Evolutionary conservation across 2,888 invertebrate genomes (phyloP).

Genomic region (Eupithecia subfuscata): DNA sequence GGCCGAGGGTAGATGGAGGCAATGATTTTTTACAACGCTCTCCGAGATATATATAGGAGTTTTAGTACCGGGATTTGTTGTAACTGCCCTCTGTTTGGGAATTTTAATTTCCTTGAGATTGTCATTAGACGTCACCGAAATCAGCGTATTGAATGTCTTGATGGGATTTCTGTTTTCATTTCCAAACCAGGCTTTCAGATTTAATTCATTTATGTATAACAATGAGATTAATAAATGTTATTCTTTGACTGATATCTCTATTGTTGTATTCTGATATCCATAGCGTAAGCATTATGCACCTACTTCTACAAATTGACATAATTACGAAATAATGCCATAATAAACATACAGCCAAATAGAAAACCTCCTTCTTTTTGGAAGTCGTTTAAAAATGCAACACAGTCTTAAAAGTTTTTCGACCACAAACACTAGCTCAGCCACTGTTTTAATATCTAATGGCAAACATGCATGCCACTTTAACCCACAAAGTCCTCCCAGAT

Average conservation of each 20-base stretch:
- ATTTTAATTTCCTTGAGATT: constrained; percentile 80
- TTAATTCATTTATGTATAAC: background rate
- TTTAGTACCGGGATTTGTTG: constrained; percentile 82
- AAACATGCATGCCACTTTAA: constrained; percentile 4
- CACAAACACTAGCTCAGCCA: background rate
- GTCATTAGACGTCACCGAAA: constrained; percentile 38
- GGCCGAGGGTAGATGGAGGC: constrained; percentile 80
- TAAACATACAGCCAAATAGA: no score
- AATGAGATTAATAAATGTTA: constrained; percentile 11
- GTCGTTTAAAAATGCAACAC: no score
- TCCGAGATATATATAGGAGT: constrained; percentile 80
- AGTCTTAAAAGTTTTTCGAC: background rate
- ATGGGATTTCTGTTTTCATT: constrained; percentile 11
- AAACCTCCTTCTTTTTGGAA: no score
- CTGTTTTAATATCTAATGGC: background rate
- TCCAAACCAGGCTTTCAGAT: background rate
- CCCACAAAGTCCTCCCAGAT: constrained; percentile 34
- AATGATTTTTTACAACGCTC: constrained; percentile 84
- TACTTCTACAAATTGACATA: background rate
- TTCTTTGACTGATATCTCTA: background rate
- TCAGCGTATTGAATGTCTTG: constrained; percentile 37
- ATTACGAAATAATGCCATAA: background rate
- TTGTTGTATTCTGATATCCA: background rate
- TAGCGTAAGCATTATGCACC: background rate
- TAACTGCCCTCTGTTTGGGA: constrained; percentile 80